phyloP scores from a whole-genome alignment of 2,888 invertebrate genomes.

The Lasioglossum morio region DNA sequence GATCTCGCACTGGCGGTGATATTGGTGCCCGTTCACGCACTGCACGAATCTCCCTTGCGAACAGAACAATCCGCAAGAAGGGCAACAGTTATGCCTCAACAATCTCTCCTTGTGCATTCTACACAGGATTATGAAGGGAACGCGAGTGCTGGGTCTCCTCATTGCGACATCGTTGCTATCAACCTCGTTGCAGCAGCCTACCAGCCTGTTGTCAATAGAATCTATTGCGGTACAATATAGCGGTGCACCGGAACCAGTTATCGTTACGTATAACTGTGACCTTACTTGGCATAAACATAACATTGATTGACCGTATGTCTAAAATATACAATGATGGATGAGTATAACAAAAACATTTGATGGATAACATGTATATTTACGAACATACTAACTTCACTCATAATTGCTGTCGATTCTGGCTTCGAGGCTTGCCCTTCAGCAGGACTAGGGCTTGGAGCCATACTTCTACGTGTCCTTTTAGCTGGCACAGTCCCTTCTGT shows the following conservation, averaged over 20 bases:
- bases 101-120: constrained; percentile 91
- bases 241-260: constrained; percentile 85
- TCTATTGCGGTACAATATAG: constrained; percentile 92
- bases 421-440: constrained; percentile 83
- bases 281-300: constrained; percentile 86
- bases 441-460: constrained; percentile 83
- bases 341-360: constrained; percentile 16
- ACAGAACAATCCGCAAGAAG: constrained; percentile 95
- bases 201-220: constrained; percentile 89
- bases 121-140: constrained; percentile 93
- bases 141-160: constrained; percentile 89
- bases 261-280: constrained; percentile 86
- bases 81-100: constrained; percentile 94
- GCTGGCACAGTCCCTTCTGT: constrained; percentile 77
- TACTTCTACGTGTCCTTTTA: constrained; percentile 81
- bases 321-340: constrained; percentile 39
- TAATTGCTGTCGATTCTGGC: constrained; percentile 84
- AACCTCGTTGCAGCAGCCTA: constrained; percentile 92
- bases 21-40: constrained; percentile 92
- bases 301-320: constrained; percentile 81
- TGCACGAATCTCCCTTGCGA: constrained; percentile 95
- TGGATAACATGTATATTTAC: constrained; percentile 4
- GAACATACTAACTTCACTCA: constrained; percentile 77
- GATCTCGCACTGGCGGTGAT: constrained; percentile 93
- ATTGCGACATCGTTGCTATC: constrained; percentile 87